phyloP scores from a whole-genome alignment of 2,888 invertebrate species.

The Synergus itoensis region DNA sequence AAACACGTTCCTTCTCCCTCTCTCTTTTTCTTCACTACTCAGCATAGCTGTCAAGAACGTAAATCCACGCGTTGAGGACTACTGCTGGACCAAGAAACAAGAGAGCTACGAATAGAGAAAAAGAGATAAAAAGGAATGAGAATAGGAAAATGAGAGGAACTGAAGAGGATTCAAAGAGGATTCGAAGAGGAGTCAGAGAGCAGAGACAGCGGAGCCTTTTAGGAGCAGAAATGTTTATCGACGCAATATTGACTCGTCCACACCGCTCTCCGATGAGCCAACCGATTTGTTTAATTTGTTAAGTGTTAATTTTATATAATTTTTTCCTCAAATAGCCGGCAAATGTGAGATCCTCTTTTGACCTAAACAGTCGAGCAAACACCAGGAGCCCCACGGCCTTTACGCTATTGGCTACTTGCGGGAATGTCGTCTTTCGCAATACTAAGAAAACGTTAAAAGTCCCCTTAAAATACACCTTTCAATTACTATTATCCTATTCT shows the following conservation, averaged over 20 bases:
- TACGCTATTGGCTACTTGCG: constrained; percentile 52
- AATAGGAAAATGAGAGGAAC: constrained; percentile 35
- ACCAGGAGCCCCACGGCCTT: constrained; percentile 54
- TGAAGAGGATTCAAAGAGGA: not conserved
- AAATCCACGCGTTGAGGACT: constrained; percentile 63
- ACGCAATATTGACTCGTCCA: constrained; percentile 71
- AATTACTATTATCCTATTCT: not conserved
- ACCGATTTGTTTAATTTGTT: constrained; percentile 73
- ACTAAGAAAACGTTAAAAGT: constrained; percentile 15
- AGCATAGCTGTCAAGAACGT: constrained; percentile 63
- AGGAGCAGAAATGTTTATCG: constrained; percentile 73
- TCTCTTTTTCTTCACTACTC: constrained; percentile 55
- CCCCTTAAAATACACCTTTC: not conserved
- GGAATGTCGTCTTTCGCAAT: constrained; percentile 32
- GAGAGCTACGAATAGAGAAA: constrained; percentile 42
- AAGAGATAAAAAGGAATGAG: constrained; percentile 46
- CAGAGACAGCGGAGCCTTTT: constrained; percentile 66
- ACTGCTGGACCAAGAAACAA: constrained; percentile 48
- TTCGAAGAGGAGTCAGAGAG: constrained; percentile 35
- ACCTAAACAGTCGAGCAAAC: constrained; percentile 67
- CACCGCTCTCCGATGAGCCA: constrained; percentile 56
- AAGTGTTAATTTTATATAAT: constrained; percentile 74
- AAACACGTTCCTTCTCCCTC: constrained; percentile 61
- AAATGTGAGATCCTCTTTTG: constrained; percentile 52
- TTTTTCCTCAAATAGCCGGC: constrained; percentile 67